Evolutionary conservation across 2,113 vertebrate species (phyloP).

Genomic region (Chionomys nivalis): DNA sequence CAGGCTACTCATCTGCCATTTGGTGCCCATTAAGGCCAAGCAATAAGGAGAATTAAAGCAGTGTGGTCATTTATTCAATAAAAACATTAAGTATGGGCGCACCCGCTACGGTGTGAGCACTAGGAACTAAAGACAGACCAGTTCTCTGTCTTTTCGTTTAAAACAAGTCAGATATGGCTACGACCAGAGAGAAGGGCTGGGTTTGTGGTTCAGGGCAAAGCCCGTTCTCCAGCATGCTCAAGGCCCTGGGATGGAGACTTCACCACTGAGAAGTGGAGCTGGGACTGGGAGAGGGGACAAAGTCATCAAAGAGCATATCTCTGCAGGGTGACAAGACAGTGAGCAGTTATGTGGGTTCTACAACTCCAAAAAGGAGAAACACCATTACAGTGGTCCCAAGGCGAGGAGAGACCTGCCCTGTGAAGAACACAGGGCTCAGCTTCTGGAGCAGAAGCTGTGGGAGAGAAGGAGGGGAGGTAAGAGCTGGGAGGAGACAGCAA

Average conservation of each 20-base stretch:
- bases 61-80: neutral
- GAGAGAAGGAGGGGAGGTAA: neutral
- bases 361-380: neutral
- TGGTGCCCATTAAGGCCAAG: neutral
- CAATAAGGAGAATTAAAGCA: neutral
- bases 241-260: neutral
- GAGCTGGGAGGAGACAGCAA: neutral
- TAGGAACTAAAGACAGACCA: neutral
- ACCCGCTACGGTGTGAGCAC: neutral
- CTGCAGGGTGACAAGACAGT: neutral
- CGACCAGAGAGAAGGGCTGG: neutral
- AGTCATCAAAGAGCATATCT: neutral
- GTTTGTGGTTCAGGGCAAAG: neutral
- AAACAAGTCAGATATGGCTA: neutral
- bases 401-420: neutral
- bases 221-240: neutral
- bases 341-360: neutral
- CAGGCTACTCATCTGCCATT: neutral
- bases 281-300: neutral
- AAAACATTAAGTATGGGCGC: neutral
- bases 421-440: neutral
- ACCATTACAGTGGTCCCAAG: neutral
- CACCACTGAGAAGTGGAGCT: neutral
- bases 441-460: neutral
- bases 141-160: neutral